phyloP scores from a whole-genome alignment of 2,888 invertebrate genomes.

The Trachelus troglodyta region DNA sequence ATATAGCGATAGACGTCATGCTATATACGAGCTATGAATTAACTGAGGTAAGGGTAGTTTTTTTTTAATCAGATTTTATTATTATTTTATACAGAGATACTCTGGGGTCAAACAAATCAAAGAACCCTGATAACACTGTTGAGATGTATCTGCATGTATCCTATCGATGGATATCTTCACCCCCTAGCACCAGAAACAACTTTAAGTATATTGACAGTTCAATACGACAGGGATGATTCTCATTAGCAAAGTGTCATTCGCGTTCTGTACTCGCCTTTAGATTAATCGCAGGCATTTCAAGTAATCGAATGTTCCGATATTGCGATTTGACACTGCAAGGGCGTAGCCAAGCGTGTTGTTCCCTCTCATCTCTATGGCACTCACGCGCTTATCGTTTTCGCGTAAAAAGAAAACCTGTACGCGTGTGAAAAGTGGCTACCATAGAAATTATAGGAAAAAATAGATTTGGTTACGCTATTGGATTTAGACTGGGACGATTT shows the following conservation, averaged over 20 bases:
- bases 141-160: no score
- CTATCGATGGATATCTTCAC: no score
- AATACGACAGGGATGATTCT: not conserved
- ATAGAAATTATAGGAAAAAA: no score
- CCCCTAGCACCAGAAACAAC: not conserved
- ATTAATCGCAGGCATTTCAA: not conserved
- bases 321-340: not conserved
- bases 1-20: not conserved
- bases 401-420: no score
- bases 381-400: no score
- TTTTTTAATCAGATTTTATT: not conserved
- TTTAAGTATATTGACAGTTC: not conserved
- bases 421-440: no score
- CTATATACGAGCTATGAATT: not conserved
- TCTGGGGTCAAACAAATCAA: not conserved
- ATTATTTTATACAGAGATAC: not conserved
- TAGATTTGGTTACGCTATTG: rapidly evolving
- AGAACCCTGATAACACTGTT: not conserved
- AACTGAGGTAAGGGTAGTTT: not conserved
- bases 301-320: not conserved
- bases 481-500: not conserved
- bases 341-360: no score
- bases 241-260: not conserved
- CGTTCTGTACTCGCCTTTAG: not conserved
- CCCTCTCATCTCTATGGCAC: no score